Percentiles rank a stretch among this genome's conserved stretches.
These are phyloP conservation scores for Delphinus delphis DNA, from an alignment of 2,113 vertebrate species.

Conservation along the genomic window DNA sequence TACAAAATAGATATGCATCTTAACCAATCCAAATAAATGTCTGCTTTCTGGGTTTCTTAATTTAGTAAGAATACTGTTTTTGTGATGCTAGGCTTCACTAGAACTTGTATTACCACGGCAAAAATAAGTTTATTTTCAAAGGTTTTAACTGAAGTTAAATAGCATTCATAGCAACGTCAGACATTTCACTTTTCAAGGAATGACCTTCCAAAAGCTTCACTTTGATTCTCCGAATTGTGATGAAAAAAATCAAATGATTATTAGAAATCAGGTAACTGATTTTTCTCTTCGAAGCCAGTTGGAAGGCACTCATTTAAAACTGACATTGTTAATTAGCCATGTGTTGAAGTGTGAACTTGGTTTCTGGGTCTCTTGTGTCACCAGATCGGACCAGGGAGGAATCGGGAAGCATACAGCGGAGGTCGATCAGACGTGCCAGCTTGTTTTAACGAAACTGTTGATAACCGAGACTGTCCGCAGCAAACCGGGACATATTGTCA, in stretches of 20 bases:
- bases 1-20: background rate
- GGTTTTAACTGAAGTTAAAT: background rate
- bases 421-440: background rate
- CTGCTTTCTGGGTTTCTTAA: background rate
- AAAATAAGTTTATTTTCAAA: background rate
- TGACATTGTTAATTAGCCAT: background rate
- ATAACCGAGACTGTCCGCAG: background rate
- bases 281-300: background rate
- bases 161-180: background rate
- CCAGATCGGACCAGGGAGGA: background rate
- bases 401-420: background rate
- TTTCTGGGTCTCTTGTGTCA: background rate
- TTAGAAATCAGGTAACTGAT: background rate
- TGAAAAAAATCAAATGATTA: background rate
- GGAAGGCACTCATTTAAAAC: background rate
- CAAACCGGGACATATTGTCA: background rate
- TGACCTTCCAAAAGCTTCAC: background rate
- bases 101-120: background rate
- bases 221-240: background rate
- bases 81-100: background rate
- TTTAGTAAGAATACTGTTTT: background rate
- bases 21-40: background rate
- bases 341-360: background rate
- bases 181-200: background rate
- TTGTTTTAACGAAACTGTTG: background rate